These are phyloP conservation scores for Germaria angustata DNA, from an alignment of 2,888 invertebrate genomes.

Conservation along the genomic window DNA sequence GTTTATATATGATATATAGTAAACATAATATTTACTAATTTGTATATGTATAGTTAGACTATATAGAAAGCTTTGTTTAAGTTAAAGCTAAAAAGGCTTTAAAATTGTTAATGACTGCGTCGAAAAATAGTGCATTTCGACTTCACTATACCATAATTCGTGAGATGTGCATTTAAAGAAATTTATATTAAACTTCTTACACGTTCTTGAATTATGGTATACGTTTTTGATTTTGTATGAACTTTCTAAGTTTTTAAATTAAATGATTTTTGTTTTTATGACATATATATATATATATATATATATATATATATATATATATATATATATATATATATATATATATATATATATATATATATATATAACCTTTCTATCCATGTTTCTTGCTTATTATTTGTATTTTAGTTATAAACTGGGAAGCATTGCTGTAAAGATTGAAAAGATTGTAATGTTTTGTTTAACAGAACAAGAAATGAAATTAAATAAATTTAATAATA, in stretches of 20 bases:
- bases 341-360: not conserved
- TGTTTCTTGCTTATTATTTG: slow-evolving; percentile 4
- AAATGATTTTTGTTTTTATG: slow-evolving; percentile 22
- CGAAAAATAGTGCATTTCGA: slow-evolving; percentile 64
- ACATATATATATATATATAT: too few species aligned
- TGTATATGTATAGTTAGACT: slow-evolving; percentile 10
- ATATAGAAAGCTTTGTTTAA: slow-evolving; percentile 61
- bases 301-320: not conserved
- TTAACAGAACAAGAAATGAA: not conserved
- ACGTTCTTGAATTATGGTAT: slow-evolving; percentile 8
- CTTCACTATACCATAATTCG: slow-evolving; percentile 39
- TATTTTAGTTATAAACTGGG: slow-evolving; percentile 6
- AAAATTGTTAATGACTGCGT: slow-evolving; percentile 48
- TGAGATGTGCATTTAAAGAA: slow-evolving; percentile 71
- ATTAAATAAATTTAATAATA: slow-evolving; percentile 1
- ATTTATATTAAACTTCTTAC: slow-evolving; percentile 80
- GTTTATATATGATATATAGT: slow-evolving; percentile 49
- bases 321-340: not conserved
- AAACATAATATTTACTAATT: slow-evolving; percentile 24
- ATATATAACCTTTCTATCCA: not conserved
- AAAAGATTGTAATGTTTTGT: not conserved
- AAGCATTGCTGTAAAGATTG: not conserved
- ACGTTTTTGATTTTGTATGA: not conserved
- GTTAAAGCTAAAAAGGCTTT: slow-evolving; percentile 22
- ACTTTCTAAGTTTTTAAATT: slow-evolving; percentile 30